These are phyloP conservation scores for Halcyon chelicuti DNA, from an alignment of 2,797 vertebrate genomes.

Conservation along the genomic window DNA sequence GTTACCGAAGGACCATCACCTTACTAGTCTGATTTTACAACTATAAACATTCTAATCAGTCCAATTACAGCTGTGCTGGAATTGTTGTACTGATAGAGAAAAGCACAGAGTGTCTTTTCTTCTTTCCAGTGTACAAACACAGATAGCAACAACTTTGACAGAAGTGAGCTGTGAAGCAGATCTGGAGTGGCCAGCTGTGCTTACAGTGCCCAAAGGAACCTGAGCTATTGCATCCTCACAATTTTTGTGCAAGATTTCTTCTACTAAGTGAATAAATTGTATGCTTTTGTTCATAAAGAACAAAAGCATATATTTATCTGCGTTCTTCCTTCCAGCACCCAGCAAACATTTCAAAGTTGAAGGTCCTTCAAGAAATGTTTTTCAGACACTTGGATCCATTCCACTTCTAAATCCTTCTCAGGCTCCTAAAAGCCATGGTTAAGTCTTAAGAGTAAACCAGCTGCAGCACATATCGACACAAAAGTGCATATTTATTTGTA, in stretches of 20 bases:
- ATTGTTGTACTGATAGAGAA: neutral
- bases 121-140: neutral
- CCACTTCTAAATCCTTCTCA: slow-evolving; percentile 37
- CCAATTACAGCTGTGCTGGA: neutral
- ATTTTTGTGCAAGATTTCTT: neutral
- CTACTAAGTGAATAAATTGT: neutral
- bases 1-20: neutral
- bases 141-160: neutral
- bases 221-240: neutral
- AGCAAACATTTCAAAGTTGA: slow-evolving; percentile 22
- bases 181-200: neutral
- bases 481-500: neutral
- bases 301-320: neutral
- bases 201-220: neutral
- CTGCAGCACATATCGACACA: neutral
- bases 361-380: slow-evolving; percentile 25
- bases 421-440: slow-evolving; percentile 13
- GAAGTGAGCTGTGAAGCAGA: neutral
- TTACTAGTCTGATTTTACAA: neutral
- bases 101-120: neutral
- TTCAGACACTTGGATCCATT: slow-evolving; percentile 21
- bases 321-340: neutral
- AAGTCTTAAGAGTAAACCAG: slow-evolving; percentile 35
- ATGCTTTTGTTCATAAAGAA: neutral
- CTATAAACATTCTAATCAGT: neutral